Evolutionary conservation across 2,113 vertebrate genomes (phyloP).

Genomic region (Syrmaticus mikado): DNA sequence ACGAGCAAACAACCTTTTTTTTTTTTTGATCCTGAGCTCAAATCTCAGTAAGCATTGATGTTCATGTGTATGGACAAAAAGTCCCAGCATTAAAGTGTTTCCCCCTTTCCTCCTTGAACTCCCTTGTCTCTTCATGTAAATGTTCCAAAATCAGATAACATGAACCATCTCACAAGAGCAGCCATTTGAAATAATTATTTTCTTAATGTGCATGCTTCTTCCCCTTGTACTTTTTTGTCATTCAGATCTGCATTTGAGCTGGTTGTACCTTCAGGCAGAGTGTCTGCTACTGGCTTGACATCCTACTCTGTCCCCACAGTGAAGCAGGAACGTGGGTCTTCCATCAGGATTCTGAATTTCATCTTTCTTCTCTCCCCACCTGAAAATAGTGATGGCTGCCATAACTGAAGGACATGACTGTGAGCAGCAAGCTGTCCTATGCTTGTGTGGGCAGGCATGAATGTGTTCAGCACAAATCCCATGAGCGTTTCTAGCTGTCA

Average conservation of each 20-base stretch:
- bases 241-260: not conserved
- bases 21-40: not conserved
- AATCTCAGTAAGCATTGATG: not conserved
- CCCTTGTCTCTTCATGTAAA: not conserved
- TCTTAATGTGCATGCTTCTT: not conserved
- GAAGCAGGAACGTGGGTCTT: not conserved
- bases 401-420: not conserved
- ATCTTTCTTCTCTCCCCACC: not conserved
- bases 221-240: not conserved
- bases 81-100: not conserved
- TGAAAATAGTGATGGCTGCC: not conserved
- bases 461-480: accelerated
- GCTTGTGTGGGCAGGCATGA: accelerated
- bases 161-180: not conserved
- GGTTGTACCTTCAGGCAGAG: not conserved
- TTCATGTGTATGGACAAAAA: not conserved
- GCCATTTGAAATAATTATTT: not conserved
- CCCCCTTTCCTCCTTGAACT: not conserved
- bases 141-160: not conserved
- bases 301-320: not conserved
- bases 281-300: not conserved
- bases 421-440: not conserved
- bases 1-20: not conserved
- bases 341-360: not conserved
- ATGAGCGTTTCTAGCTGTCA: accelerated